Evolutionary conservation across 2,113 vertebrate species (phyloP).

Genomic region (Gobio gobio): DNA sequence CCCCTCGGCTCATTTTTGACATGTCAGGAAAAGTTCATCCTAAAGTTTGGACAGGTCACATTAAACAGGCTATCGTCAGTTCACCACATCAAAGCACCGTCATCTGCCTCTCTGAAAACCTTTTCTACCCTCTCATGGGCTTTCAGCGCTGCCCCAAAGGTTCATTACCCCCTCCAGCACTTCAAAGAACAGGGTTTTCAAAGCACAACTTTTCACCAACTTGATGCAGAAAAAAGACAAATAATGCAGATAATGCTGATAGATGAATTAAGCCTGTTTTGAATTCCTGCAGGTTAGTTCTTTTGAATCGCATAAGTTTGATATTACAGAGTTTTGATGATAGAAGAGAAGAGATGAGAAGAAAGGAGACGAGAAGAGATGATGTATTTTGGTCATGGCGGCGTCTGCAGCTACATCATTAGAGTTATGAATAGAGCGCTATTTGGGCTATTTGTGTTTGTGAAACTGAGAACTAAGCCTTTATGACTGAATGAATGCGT

Average conservation of each 20-base stretch:
- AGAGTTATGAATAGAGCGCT: slow-evolving; percentile 75
- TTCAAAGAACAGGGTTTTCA: slow-evolving; percentile 6
- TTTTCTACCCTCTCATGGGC: background rate
- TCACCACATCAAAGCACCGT: slow-evolving; percentile 24
- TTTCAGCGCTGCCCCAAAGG: background rate
- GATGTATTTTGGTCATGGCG: slow-evolving; percentile 59
- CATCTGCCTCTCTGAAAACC: slow-evolving; percentile 14
- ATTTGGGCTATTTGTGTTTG: slow-evolving; percentile 76
- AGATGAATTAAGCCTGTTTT: background rate
- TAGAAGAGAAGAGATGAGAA: slow-evolving; percentile 1
- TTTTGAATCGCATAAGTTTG: background rate
- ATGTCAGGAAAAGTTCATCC: slow-evolving; percentile 40
- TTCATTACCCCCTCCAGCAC: slow-evolving; percentile 6
- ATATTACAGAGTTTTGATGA: background rate
- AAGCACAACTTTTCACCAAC: slow-evolving; percentile 5
- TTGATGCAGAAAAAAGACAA: background rate
- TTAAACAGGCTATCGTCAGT: slow-evolving; percentile 18
- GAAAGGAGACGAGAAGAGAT: background rate
- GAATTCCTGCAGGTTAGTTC: background rate
- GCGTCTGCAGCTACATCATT: slow-evolving; percentile 59
- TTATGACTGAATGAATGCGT: slow-evolving; percentile 9
- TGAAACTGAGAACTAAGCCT: slow-evolving; percentile 68
- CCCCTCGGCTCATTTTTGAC: background rate
- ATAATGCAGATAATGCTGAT: background rate
- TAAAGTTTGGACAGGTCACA: slow-evolving; percentile 33